Evolutionary conservation across 2,113 vertebrate species (phyloP), one percentile per base, ranked within the genome.

Genomic region (Nothocercus julius): DNA sequence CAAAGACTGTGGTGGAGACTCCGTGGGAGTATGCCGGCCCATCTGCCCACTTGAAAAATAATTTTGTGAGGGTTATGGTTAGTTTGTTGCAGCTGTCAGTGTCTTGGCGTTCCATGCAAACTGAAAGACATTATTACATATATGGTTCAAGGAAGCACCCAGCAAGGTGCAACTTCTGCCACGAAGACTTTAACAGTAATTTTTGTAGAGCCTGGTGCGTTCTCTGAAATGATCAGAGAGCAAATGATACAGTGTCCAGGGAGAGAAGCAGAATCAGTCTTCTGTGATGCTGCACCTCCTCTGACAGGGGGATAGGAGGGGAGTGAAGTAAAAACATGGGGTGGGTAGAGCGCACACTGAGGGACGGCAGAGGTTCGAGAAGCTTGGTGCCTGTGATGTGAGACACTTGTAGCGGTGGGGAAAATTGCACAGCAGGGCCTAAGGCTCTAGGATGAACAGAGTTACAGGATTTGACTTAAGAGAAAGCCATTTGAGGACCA

Each of bases 331-430:
- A 21, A 30, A 36, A 34, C 32, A 28, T 4, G 17, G 56, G 49
- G 62, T 27, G 17, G 20, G 56, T 2, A 70, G 56, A 47, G 19
- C 30, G 32, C 9, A 7, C 18, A 13, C 15, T 2, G 17, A 0
- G 1, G 28, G 18, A 4, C 30, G 69, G 54, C 7, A 59, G 74
- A 64, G 27, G 9, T 70, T 86, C 0, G 3, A 63, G 45, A 19
- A 61, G 18, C 16, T 78, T 36, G 12, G 28, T 7, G 44, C 34
- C 69, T 30, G 1, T 18, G 49, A 2, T 0, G 0, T 0, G 38
- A 47, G 32, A 34, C 21, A 49, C 0, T 24, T 69, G 0, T 27
- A 68, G 18, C 28, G 40, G 53, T 0, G 0, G 27, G 44, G 28
- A 47, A 82, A 61, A 85, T 9, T 30, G 56, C 45, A 81, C 0